phyloP scores from a whole-genome alignment of 2,888 invertebrate species.

The Patella depressa region DNA sequence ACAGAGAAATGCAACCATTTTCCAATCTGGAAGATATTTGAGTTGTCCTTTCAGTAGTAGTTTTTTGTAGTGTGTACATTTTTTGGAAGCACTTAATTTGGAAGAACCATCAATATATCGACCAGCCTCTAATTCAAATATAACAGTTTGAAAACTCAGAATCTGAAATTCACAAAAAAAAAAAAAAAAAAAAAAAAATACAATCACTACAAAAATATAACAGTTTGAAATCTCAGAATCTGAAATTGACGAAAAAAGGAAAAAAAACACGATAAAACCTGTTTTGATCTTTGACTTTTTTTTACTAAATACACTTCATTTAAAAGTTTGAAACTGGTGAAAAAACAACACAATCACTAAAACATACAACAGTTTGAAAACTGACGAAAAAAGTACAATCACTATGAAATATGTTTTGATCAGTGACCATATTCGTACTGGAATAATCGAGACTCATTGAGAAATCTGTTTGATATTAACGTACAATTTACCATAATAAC shows the following conservation, averaged over 20 bases:
- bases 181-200: too few relatives aligned
- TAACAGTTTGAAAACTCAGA: constrained; percentile 83
- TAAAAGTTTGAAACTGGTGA: too few relatives aligned
- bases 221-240: constrained; percentile 85
- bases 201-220: constrained; percentile 76
- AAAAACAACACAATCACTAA: too few relatives aligned
- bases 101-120: neutral
- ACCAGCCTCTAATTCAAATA: constrained; percentile 83
- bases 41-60: constrained; percentile 84
- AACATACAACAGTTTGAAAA: too few relatives aligned
- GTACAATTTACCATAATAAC: too few relatives aligned
- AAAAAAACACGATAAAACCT: constrained; percentile 72
- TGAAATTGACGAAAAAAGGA: constrained; percentile 64
- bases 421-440: too few relatives aligned
- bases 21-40: constrained; percentile 84
- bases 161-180: constrained; percentile 74
- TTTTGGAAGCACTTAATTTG: neutral
- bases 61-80: constrained; percentile 10
- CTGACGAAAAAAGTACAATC: too few relatives aligned
- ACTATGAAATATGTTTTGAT: constrained; percentile 74
- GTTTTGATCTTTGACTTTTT: too few relatives aligned
- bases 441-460: too few relatives aligned
- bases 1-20: constrained; percentile 87
- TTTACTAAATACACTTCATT: constrained; percentile 13
- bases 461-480: too few relatives aligned